phyloP scores from a whole-genome alignment of 1,140 invertebrate species.

The Lerema accius region DNA sequence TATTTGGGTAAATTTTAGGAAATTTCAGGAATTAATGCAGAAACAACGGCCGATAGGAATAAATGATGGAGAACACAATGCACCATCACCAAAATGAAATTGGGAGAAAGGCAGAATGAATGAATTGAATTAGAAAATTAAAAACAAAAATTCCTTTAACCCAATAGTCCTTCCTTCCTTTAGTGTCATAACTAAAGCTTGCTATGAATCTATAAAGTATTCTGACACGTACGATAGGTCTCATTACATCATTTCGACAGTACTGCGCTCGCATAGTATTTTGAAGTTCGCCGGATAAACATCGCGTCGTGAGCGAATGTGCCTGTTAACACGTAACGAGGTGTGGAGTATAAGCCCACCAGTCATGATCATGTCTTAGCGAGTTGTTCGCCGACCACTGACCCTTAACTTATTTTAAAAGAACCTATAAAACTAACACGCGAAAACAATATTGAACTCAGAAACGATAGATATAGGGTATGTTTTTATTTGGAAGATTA shows the following conservation, averaged over 20 bases:
- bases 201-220: slow-evolving; percentile 31
- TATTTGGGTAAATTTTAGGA: too few relatives aligned
- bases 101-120: too few relatives aligned
- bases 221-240: slow-evolving; percentile 59
- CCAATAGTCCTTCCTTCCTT: too few relatives aligned
- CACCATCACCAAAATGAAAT: too few relatives aligned
- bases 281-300: slow-evolving; percentile 76
- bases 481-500: slow-evolving; percentile 28
- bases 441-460: not conserved
- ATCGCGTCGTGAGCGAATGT: slow-evolving; percentile 79
- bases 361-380: slow-evolving; percentile 80
- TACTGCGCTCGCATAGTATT: slow-evolving; percentile 55
- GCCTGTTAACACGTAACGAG: slow-evolving; percentile 81
- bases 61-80: too few relatives aligned
- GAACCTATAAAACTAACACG: slow-evolving; percentile 24
- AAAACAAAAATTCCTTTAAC: too few relatives aligned
- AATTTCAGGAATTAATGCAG: too few relatives aligned
- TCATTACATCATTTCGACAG: slow-evolving; percentile 70
- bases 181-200: too few relatives aligned
- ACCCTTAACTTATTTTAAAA: slow-evolving; percentile 56
- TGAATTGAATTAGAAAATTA: too few relatives aligned
- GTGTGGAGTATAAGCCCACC: slow-evolving; percentile 80
- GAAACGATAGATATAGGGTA: slow-evolving; percentile 37
- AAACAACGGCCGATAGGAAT: too few relatives aligned
- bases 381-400: slow-evolving; percentile 78